These are phyloP conservation scores for Pseudomugil gertrudae DNA, from an alignment of 2,797 vertebrate genomes.

Conservation along the genomic window DNA sequence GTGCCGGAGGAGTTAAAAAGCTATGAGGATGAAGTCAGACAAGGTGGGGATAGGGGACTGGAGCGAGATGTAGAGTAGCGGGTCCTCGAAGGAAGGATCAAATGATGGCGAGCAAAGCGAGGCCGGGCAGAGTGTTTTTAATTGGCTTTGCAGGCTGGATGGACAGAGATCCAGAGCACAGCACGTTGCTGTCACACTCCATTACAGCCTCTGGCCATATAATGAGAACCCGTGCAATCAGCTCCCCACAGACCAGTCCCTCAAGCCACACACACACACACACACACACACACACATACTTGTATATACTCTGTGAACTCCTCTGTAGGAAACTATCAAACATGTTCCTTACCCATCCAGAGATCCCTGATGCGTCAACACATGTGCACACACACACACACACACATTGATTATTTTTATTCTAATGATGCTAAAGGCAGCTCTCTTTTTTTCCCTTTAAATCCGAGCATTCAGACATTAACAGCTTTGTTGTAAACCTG, in stretches of 20 bases:
- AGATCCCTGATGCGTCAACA: slow-evolving; percentile 44
- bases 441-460: neutral
- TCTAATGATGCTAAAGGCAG: neutral
- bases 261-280: slow-evolving; percentile 55
- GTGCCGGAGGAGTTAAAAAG: slow-evolving; percentile 36
- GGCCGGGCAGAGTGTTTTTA: slow-evolving; percentile 86
- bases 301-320: slow-evolving; percentile 27
- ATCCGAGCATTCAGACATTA: neutral
- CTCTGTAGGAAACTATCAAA: slow-evolving; percentile 58
- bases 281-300: slow-evolving; percentile 33
- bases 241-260: slow-evolving; percentile 87
- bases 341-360: slow-evolving; percentile 39
- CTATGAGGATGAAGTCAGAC: slow-evolving; percentile 30
- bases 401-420: slow-evolving; percentile 7
- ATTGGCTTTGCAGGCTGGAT: slow-evolving; percentile 91
- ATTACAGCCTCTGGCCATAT: slow-evolving; percentile 91
- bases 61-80: slow-evolving; percentile 54
- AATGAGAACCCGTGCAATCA: slow-evolving; percentile 90
- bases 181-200: slow-evolving; percentile 94
- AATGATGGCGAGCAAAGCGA: slow-evolving; percentile 59
- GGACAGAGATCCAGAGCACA: slow-evolving; percentile 87
- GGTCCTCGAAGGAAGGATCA: slow-evolving; percentile 46
- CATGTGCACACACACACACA: slow-evolving; percentile 9
- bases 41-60: slow-evolving; percentile 25
- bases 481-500: neutral